Evolutionary conservation across 2,113 vertebrate genomes (phyloP).

Genomic region (Pteropus alecto): DNA sequence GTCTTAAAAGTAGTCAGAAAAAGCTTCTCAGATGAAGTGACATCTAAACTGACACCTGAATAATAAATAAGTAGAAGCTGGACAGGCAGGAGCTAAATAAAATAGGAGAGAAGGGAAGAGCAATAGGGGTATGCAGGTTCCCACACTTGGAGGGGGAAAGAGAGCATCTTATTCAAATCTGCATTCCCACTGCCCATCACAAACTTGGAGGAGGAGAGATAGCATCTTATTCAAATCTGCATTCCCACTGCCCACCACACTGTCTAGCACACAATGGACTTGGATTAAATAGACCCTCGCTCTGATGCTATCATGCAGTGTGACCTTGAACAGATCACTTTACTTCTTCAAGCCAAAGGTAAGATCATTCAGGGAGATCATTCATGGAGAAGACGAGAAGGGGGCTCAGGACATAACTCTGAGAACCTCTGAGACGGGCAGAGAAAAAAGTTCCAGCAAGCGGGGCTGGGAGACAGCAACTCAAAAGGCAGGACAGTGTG

Average conservation of each 20-base stretch:
- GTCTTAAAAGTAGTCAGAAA: background rate
- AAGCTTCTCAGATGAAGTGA: background rate
- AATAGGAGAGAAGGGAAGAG: background rate
- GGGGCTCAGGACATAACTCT: background rate
- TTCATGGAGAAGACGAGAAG: background rate
- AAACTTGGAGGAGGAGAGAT: background rate
- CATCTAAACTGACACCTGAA: background rate
- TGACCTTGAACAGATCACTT: background rate
- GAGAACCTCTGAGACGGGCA: background rate
- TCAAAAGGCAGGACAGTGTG: fast-evolving
- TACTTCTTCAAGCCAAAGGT: background rate
- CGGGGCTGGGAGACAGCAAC: too few relatives aligned
- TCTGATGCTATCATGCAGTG: background rate
- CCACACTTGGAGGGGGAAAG: background rate
- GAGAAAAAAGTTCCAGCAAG: background rate
- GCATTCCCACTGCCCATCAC: background rate
- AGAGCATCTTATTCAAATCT: background rate
- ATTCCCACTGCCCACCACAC: background rate
- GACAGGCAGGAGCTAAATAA: background rate
- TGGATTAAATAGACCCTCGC: background rate
- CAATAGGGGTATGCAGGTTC: background rate
- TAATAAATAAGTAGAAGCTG: background rate
- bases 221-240: background rate
- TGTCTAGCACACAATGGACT: background rate
- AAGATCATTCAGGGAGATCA: background rate